Evolutionary conservation across 2,113 vertebrate genomes (phyloP).

Genomic region (Caranx ignobilis): DNA sequence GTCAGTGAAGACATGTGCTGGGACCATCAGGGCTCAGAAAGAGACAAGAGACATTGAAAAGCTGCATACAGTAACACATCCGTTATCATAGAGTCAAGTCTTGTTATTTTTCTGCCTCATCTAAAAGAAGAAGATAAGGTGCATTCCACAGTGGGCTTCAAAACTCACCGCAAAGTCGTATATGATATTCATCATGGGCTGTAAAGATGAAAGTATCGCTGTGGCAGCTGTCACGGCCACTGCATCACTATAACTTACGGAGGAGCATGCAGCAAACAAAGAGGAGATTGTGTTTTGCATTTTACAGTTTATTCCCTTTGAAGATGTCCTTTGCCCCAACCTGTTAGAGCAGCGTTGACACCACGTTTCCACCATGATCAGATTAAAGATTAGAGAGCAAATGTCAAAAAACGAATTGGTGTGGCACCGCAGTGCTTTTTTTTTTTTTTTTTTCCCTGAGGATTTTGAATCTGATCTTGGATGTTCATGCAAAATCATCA

Average conservation of each 20-base stretch:
- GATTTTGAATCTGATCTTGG: too few relatives aligned
- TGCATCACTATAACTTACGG: not conserved
- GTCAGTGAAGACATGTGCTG: too few relatives aligned
- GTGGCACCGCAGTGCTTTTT: too few relatives aligned
- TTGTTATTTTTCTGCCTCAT: constrained; percentile 16
- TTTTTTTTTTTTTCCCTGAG: too few relatives aligned
- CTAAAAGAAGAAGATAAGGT: constrained; percentile 21
- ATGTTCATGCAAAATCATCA: too few relatives aligned
- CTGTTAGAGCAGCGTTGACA: too few relatives aligned
- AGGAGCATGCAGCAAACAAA: not conserved
- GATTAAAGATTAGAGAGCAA: too few relatives aligned
- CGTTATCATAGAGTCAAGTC: not conserved
- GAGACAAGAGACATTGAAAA: not conserved
- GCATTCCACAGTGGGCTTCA: constrained; percentile 14
- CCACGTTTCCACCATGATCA: too few relatives aligned
- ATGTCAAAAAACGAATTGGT: too few relatives aligned
- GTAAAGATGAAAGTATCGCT: constrained; percentile 18
- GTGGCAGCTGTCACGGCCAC: not conserved
- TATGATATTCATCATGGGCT: not conserved
- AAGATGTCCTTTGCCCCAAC: too few relatives aligned
- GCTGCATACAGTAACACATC: not conserved
- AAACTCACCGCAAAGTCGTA: not conserved
- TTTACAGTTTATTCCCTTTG: not conserved
- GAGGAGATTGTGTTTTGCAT: not conserved
- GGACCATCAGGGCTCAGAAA: not conserved